Evolutionary conservation across 2,113 vertebrate species (phyloP), one percentile per base, ranked within the genome.

Genomic region (Kryptolebias marmoratus): DNA sequence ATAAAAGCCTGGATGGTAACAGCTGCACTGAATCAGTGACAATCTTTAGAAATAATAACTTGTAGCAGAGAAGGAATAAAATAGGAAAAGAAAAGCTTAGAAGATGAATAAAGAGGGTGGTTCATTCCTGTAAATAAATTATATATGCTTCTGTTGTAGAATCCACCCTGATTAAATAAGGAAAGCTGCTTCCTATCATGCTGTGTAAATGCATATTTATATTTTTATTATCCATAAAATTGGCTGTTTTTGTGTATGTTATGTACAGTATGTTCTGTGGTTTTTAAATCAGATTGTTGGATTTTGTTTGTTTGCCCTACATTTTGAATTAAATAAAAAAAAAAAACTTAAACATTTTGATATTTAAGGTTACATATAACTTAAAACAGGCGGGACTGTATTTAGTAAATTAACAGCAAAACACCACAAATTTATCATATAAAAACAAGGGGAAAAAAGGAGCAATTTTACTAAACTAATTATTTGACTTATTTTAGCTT

Each of bases 181-280:
- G n/a, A 50, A 27, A 10, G 22, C 63, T 2, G 55, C 64, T 69
- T 81, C 11, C 44, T 57, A 22, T 63, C 36, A 62, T 56, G 47
- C 67, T 79, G 45, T 66, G 49, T 66, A 73, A 11, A 30, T 68
- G 22, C 31, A 64, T 55, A 27, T 70, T 13, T 77, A 63, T 68
- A 1, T 64, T 78, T 83, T 61, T 77, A 53, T 48, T 66, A 42
- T 80, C 31, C 32, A 42, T 42, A 50, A 65, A 65, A 65, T 78
- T 27, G 2, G 36, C 5, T n/a, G 31, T 54, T 12, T 39, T 69
- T 11, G 1, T 79, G 42, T 71, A 11, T 67, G 22, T 65, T 55
- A 22, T 75, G 18, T 81, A n/a, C 14, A 79, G 12, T 83, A 32
- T 53, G 42, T 27, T 14, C 6, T 71, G 50, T 58, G 42, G 70